Conservation (phyloP, 2,888 invertebrate species). For the Chaitophorus viminalis region DNA sequence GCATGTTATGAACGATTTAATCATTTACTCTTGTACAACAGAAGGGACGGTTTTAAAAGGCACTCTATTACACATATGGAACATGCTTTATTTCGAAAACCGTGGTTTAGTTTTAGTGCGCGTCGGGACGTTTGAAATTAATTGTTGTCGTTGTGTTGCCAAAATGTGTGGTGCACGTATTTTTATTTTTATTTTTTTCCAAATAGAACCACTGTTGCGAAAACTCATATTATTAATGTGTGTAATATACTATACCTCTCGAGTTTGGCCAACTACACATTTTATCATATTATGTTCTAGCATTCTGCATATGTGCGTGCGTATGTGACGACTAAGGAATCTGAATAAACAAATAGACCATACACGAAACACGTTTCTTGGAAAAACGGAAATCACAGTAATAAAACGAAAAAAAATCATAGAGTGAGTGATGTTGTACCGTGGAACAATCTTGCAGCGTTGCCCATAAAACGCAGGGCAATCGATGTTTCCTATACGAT, state of each 20-base stretch:
- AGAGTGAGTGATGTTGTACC: neutral
- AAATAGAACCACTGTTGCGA: neutral
- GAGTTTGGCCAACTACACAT: neutral
- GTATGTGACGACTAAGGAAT: too few relatives aligned
- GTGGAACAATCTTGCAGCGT: too few relatives aligned
- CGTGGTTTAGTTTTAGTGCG: neutral
- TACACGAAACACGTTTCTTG: neutral
- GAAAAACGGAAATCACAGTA: too few relatives aligned
- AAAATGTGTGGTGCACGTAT: slow-evolving; percentile 1
- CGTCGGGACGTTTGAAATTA: neutral
- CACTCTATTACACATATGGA: neutral
- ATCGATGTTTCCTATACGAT: neutral
- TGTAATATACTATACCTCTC: neutral
- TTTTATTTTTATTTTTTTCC: neutral
- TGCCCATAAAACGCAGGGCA: neutral
- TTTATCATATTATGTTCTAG: neutral
- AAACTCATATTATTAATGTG: neutral
- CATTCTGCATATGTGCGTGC: neutral
- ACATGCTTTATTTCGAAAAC: slow-evolving; percentile 20
- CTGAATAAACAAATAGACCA: neutral
- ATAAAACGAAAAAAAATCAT: too few relatives aligned
- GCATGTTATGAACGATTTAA: slow-evolving; percentile 10
- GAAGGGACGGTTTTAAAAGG: neutral
- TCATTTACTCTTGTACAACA: neutral
- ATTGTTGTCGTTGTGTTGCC: slow-evolving; percentile 24